Evolutionary conservation across 2,113 vertebrate species (phyloP).

Genomic region (Argyrosomus japonicus): DNA sequence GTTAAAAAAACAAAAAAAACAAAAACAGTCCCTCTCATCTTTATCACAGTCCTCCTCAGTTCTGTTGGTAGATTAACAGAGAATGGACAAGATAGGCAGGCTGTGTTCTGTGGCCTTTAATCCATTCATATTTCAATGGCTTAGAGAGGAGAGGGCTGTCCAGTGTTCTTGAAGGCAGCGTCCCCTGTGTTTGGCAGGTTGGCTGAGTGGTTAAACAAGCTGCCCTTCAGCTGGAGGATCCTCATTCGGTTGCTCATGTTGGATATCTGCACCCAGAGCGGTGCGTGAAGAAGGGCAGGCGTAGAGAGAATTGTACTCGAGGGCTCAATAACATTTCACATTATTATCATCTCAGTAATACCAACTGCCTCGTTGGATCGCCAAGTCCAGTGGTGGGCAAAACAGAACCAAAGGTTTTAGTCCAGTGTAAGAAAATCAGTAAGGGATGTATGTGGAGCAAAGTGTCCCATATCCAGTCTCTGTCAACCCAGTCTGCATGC

Average conservation of each 20-base stretch:
- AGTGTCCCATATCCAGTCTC: neutral
- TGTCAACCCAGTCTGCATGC: neutral
- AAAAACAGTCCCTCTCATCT: slow-evolving; percentile 17
- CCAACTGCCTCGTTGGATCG: slow-evolving; percentile 48
- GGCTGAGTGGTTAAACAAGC: slow-evolving; percentile 50
- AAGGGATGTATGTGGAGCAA: neutral
- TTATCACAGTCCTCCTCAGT: slow-evolving; percentile 22
- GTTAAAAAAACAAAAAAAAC: slow-evolving; percentile 9
- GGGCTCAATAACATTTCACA: slow-evolving; percentile 52
- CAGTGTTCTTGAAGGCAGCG: slow-evolving; percentile 60
- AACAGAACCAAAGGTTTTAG: slow-evolving; percentile 5
- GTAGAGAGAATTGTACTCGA: slow-evolving; percentile 18
- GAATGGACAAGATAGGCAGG: neutral
- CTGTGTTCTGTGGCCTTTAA: slow-evolving; percentile 8
- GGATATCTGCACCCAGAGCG: neutral
- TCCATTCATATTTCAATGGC: slow-evolving; percentile 13
- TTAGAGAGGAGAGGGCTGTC: slow-evolving; percentile 41
- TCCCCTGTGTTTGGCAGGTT: slow-evolving; percentile 31
- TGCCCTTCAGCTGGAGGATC: slow-evolving; percentile 7
- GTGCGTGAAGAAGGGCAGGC: neutral
- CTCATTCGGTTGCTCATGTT: slow-evolving; percentile 5
- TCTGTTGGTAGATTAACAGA: slow-evolving; percentile 16
- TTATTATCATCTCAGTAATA: slow-evolving; percentile 22
- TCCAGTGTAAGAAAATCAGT: slow-evolving; percentile 51
- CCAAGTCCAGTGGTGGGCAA: slow-evolving; percentile 19